Percentiles rank a stretch among this genome's conserved stretches.
These are phyloP conservation scores for Gorsachius goisagi DNA, from an alignment of 2,113 vertebrate species.

Conservation along the genomic window DNA sequence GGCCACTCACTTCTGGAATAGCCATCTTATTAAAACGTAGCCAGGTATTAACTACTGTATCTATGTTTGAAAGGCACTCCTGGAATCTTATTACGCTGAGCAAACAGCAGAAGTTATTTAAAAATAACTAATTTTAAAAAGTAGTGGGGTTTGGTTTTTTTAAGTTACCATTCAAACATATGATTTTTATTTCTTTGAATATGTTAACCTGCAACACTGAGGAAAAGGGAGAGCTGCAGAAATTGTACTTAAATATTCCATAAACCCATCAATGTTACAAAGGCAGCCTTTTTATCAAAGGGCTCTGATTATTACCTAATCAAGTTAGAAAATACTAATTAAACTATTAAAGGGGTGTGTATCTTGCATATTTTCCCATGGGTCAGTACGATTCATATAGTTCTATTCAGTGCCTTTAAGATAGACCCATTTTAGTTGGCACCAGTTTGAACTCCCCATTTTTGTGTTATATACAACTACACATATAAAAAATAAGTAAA, in stretches of 20 bases:
- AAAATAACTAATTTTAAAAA: neutral
- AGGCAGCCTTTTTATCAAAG: neutral
- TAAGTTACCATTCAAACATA: conserved; percentile 34
- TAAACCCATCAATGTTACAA: neutral
- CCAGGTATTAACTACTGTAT: neutral
- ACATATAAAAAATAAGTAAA: neutral
- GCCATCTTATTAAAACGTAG: neutral
- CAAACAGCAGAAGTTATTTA: neutral
- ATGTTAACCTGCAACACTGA: conserved; percentile 70
- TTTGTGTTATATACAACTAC: neutral
- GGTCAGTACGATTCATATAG: neutral
- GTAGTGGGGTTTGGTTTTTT: neutral
- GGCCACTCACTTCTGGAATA: conserved; percentile 24
- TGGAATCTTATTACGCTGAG: neutral
- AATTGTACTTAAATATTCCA: neutral
- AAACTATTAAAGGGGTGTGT: neutral
- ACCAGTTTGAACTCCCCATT: neutral
- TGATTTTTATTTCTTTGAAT: conserved; percentile 55
- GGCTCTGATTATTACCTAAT: neutral
- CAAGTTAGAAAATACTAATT: neutral
- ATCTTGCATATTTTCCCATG: neutral
- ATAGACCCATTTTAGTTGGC: neutral
- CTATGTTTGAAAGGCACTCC: neutral
- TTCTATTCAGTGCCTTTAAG: neutral
- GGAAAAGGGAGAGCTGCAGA: conserved; percentile 70